A percentile compares a stretch with the other conserved stretches of the same genome.
phyloP scores from a whole-genome alignment of 2,888 invertebrate genomes.

The Noctua pronuba region DNA sequence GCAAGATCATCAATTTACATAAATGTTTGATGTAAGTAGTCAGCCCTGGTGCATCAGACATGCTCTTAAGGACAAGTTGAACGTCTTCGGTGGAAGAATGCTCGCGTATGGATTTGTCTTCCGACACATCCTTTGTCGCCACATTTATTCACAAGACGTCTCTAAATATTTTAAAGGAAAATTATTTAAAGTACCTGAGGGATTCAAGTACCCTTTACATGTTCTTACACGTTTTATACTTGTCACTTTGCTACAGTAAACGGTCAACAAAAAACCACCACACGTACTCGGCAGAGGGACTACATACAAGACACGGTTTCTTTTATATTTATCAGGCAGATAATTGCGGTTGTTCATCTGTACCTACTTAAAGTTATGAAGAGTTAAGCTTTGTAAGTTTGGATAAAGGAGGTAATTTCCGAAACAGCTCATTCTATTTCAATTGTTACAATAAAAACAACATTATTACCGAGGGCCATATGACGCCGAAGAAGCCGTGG shows the following conservation, averaged over 20 bases:
- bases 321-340: not conserved
- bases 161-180: constrained; percentile 56
- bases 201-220: constrained; percentile 6
- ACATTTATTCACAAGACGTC: constrained; percentile 40
- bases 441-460: not conserved
- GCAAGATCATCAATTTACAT: not conserved
- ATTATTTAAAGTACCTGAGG: constrained; percentile 32
- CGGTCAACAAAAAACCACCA: not conserved
- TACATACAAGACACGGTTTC: not conserved
- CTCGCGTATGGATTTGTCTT: constrained; percentile 49
- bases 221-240: not conserved
- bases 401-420: no score
- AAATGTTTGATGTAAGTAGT: not conserved
- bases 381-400: not conserved
- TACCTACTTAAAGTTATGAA: not conserved
- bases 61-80: constrained; percentile 60
- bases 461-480: not conserved
- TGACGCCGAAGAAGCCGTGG: not conserved
- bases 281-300: not conserved
- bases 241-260: not conserved
- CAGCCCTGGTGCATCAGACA: constrained; percentile 54
- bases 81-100: constrained; percentile 44
- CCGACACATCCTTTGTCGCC: constrained; percentile 28
- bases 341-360: not conserved
- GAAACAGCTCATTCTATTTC: not conserved